Percentiles rank a stretch among this genome's conserved stretches.
Conservation (phyloP, 2,113 vertebrate species). For the Hydrolagus affinis region DNA sequence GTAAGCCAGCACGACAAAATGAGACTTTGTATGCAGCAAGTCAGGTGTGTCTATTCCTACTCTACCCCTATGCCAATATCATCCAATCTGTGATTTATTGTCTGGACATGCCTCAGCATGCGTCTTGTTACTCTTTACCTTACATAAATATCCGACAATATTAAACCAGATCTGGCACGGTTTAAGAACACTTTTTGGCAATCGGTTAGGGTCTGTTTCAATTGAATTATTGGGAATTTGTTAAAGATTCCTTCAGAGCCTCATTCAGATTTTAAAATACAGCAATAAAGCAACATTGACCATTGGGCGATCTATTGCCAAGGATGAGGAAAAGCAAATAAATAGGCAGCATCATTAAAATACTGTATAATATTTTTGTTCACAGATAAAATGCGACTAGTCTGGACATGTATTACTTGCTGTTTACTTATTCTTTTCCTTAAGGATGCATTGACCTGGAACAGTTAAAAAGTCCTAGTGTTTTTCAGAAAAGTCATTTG, state of each 20-base stretch:
- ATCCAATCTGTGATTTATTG: conserved; percentile 5
- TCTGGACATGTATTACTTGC: background rate
- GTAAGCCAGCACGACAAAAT: conserved; percentile 15
- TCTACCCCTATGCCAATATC: background rate
- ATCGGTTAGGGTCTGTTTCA: background rate
- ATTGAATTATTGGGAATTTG: background rate
- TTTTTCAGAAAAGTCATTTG: background rate
- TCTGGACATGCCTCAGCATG: conserved; percentile 26
- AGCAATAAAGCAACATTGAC: background rate
- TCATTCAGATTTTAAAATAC: background rate
- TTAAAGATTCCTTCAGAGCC: background rate
- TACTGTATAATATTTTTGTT: background rate
- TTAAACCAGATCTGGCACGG: background rate
- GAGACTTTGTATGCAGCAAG: conserved; percentile 25
- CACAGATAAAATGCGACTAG: background rate
- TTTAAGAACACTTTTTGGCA: background rate
- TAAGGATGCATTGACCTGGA: conserved; percentile 4
- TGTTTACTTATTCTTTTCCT: background rate
- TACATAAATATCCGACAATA: background rate
- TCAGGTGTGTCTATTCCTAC: conserved; percentile 1
- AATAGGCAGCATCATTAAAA: background rate
- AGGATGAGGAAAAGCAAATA: background rate
- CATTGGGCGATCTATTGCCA: background rate
- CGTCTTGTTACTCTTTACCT: conserved; percentile 20
- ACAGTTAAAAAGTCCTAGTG: background rate